Evolutionary conservation across 1,140 invertebrate genomes (phyloP), one percentile per base, ranked within the genome.

Genomic region (Drusus annulatus): DNA sequence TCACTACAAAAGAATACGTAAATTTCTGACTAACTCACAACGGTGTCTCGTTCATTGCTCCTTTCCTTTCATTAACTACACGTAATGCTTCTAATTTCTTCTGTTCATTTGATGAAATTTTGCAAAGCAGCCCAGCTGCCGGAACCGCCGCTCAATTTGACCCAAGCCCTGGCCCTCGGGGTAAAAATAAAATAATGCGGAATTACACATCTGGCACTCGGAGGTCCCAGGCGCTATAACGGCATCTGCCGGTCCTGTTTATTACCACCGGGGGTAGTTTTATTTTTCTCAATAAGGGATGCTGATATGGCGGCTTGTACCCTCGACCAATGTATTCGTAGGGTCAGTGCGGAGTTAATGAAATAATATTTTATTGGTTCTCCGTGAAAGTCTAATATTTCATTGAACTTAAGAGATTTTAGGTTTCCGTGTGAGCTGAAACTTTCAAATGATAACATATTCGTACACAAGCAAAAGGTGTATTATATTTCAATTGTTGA

Each of bases 221-320:
- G 36, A 68, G 63, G 63, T 16, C 19, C n/a, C 21, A 45, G 31
- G 68, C 68, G n/a, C 36, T 21, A 16, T 45, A 50, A 10, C 51
- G 17, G 31, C 68, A 71, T 71, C 68, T 71, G 68, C 17, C 45
- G 68, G 68, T 15, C 36, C 68, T 51, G 68, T 52, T 71, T 71
- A 71, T 71, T 51, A 25, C 68, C 68, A n/a, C 5, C 7, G 36
- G 21, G 60, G 23, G 23, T 28, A 8, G 60, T 63, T 63, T 63
- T 63, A 63, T 63, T 28, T 63, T 16, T 15, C 23, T 21, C 19
- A 28, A 23, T 63, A 16, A 28, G 60, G 60, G 23, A 17, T 17
- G 54, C 60, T 25, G 60, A 63, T 63, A 23, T 23, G 21, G 60
- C 17, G 60, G 23, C 13, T 19, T 36, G 31, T 4, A 45, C 36